Base-by-base conservation (phyloP, 2,888 invertebrate genomes). In the Strigamia maritima region DNA sequence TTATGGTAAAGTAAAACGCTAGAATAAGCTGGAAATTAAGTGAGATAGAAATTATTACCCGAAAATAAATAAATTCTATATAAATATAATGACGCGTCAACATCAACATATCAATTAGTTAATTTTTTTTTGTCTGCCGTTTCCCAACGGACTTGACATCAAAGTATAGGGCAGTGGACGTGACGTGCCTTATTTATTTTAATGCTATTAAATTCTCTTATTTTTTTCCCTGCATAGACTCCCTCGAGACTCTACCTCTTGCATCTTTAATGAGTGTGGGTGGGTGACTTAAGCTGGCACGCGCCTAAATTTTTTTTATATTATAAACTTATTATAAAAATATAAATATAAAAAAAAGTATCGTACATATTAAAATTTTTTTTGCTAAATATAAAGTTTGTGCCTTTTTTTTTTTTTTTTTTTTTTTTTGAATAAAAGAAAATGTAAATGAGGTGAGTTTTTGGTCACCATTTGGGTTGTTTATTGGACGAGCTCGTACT, bases 31-130 rank as follows among this genome's bases (percentile, higher is more conserved):
- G 3, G 49, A 10, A 49, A 49, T n/a, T 49, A 49, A 49, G 49
- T n/a, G 49, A 49, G 49, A 49, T 10, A 31, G 3, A n/a, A 31
- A 31, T 6, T 31, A 31, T 31, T 31, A 31, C 2, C 31, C 31
- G 3, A 4, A 31, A 31, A 31, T 40, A 40, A 40, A 16, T 2
- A 40, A 16, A 7, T 7, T 40, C 2, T 14, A 40, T 16, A 40
- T 16, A 40, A 40, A 40, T n/a, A 16, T n/a, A 7, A n/a, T 60
- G 60, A 60, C 60, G 19, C 60, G 60, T 60, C 8, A 14, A 7
- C 60, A 60, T 60, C 60, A 60, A 60, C 60, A 60, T 60, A 60
- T 60, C 60, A 60, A 60, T 60, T 60, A 60, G 60, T 60, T 60
- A 60, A 60, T 60, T 60, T 60, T 60, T 49, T 49, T 49, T 19